Conservation (phyloP, 92 coral and sea anemone species). For the Galaxea fascicularis region DNA sequence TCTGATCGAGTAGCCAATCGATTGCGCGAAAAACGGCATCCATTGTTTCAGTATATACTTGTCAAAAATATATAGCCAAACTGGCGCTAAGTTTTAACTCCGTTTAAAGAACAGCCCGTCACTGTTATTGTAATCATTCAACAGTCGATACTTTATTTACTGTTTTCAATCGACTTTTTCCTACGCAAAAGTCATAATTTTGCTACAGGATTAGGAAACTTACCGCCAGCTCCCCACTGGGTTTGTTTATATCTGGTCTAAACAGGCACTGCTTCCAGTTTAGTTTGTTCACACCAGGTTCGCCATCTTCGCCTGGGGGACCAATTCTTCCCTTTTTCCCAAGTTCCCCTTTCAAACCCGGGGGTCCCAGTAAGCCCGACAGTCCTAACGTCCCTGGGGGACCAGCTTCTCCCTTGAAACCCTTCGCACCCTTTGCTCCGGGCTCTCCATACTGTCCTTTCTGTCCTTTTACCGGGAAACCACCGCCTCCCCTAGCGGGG, state of each 20-base stretch:
- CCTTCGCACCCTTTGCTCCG: conserved; percentile 43
- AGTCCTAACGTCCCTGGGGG: conserved; percentile 40
- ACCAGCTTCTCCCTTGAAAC: conserved; percentile 22
- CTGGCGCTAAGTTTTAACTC: no score
- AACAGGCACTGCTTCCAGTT: conserved; percentile 88
- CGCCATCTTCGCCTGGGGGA: conserved; percentile 60
- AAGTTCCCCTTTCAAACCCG: conserved; percentile 53
- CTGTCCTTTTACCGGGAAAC: conserved; percentile 50
- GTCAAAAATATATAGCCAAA: no score
- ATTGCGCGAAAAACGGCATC: no score
- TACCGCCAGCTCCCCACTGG: conserved; percentile 64
- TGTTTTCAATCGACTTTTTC: no score
- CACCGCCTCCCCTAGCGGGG: conserved; percentile 26
- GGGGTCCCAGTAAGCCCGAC: conserved; percentile 38
- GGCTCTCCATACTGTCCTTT: conserved; percentile 45
- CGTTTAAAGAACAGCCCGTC: no score
- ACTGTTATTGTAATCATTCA: no score
- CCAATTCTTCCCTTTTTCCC: conserved; percentile 57
- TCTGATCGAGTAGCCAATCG: no score
- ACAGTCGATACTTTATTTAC: no score
- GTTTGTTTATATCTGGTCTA: conserved; percentile 65
- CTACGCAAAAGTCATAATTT: no score
- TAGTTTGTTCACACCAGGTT: conserved; percentile 46
- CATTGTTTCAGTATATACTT: no score
- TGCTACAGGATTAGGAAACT: conserved; percentile 5